Conservation (phyloP, 2,888 invertebrate species). For the Crematogaster levior region DNA sequence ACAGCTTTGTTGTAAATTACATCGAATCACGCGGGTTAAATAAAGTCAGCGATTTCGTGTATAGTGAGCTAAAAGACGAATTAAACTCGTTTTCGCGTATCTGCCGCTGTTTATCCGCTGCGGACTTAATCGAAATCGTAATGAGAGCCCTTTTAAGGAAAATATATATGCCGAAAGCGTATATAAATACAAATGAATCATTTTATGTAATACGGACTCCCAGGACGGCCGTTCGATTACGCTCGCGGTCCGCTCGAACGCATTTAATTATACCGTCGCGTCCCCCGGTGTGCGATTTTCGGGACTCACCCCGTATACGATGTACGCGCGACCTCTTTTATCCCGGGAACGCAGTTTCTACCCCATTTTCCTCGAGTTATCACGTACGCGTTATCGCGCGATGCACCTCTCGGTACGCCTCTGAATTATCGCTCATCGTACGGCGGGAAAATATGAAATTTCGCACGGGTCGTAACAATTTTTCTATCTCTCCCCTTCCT, state of each 20-base stretch:
- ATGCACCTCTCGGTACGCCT: slow-evolving; percentile 63
- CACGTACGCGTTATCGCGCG: slow-evolving; percentile 69
- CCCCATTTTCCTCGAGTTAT: slow-evolving; percentile 71
- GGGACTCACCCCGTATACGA: slow-evolving; percentile 51
- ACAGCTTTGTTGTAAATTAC: neutral
- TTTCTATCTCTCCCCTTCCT: slow-evolving; percentile 55
- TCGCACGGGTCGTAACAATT: slow-evolving; percentile 68
- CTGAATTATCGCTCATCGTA: slow-evolving; percentile 70
- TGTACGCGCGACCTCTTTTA: slow-evolving; percentile 5
- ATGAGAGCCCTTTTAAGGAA: slow-evolving; percentile 40
- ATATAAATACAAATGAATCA: slow-evolving; percentile 54
- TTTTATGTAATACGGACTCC: slow-evolving; percentile 41
- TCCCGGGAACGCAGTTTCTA: slow-evolving; percentile 51
- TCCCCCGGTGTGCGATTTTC: slow-evolving; percentile 52
- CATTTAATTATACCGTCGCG: slow-evolving; percentile 49
- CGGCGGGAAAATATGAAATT: slow-evolving; percentile 73
- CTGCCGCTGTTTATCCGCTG: slow-evolving; percentile 27
- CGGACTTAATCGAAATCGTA: slow-evolving; percentile 40
- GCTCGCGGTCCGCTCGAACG: slow-evolving; percentile 29
- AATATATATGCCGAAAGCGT: slow-evolving; percentile 27
- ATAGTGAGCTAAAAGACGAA: slow-evolving; percentile 18
- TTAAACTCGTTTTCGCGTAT: slow-evolving; percentile 15
- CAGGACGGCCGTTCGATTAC: slow-evolving; percentile 50
- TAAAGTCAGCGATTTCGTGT: slow-evolving; percentile 26
- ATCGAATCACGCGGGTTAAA: slow-evolving; percentile 19